Evolutionary conservation across 2,113 vertebrate species (phyloP).

Genomic region (Acanthochromis polyacanthus): DNA sequence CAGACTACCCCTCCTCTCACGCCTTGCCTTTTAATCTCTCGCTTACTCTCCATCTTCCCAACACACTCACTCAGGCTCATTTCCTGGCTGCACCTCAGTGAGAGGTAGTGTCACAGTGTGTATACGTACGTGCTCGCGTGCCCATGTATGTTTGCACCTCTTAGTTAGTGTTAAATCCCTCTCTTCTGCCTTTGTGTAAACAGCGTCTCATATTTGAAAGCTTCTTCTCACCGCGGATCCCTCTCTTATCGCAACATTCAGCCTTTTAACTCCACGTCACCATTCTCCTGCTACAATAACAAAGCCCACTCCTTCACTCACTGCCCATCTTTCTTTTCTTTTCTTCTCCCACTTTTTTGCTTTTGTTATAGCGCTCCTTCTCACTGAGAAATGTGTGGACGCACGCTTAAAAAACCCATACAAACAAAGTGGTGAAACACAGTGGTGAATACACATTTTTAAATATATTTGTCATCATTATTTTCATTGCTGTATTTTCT

Average conservation of each 20-base stretch:
- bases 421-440: conserved; percentile 1
- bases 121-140: conserved; percentile 8
- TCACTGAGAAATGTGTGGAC: conserved; percentile 23
- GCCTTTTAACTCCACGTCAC: conserved; percentile 68
- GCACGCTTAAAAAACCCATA: conserved; percentile 4
- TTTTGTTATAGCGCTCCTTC: conserved; percentile 36
- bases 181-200: conserved; percentile 70
- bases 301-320: conserved; percentile 58
- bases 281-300: conserved; percentile 61
- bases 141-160: conserved; percentile 28
- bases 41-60: conserved; percentile 70
- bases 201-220: conserved; percentile 69
- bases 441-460: not conserved
- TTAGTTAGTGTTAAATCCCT: conserved; percentile 74
- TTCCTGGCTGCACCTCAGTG: conserved; percentile 68
- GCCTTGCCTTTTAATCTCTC: conserved; percentile 76
- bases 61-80: conserved; percentile 67
- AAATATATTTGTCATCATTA: no score
- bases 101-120: conserved; percentile 62
- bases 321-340: conserved; percentile 55
- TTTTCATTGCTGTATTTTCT: not conserved
- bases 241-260: conserved; percentile 72
- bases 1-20: conserved; percentile 77
- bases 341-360: conserved; percentile 58
- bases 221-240: conserved; percentile 59